Percentiles rank a stretch among this genome's conserved stretches.
Conservation (phyloP, 2,113 vertebrate species). For the Tetrax tetrax region DNA sequence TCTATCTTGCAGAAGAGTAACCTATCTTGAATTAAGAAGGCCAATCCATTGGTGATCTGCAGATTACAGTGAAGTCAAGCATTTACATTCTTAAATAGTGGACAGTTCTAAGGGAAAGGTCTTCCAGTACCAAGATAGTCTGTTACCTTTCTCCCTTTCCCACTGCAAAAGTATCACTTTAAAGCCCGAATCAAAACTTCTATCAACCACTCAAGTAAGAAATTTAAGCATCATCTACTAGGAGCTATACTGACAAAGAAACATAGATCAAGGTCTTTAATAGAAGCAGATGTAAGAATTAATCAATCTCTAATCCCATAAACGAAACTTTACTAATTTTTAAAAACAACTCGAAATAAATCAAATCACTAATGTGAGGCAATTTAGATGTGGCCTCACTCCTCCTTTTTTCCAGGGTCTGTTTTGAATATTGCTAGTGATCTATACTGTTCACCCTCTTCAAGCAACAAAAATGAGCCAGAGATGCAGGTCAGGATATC, state of each 20-base stretch:
- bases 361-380: not conserved
- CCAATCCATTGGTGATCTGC: not conserved
- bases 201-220: not conserved
- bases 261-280: not conserved
- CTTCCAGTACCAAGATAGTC: not conserved
- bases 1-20: not conserved
- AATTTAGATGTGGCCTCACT: not conserved
- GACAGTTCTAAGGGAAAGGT: not conserved
- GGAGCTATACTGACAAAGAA: not conserved
- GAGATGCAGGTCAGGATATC: not conserved
- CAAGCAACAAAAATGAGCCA: not conserved
- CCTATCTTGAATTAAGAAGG: not conserved
- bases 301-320: not conserved
- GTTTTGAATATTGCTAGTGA: not conserved
- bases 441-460: not conserved
- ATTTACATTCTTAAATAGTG: not conserved
- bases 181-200: not conserved
- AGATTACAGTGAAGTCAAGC: not conserved
- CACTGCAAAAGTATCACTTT: not conserved
- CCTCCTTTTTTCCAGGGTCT: not conserved
- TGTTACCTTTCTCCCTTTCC: not conserved
- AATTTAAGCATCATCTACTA: not conserved
- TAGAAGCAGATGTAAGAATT: not conserved
- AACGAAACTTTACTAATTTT: not conserved
- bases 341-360: not conserved